Evolutionary conservation across 1,140 invertebrate species (phyloP).

Genomic region (Hyles euphorbiae): DNA sequence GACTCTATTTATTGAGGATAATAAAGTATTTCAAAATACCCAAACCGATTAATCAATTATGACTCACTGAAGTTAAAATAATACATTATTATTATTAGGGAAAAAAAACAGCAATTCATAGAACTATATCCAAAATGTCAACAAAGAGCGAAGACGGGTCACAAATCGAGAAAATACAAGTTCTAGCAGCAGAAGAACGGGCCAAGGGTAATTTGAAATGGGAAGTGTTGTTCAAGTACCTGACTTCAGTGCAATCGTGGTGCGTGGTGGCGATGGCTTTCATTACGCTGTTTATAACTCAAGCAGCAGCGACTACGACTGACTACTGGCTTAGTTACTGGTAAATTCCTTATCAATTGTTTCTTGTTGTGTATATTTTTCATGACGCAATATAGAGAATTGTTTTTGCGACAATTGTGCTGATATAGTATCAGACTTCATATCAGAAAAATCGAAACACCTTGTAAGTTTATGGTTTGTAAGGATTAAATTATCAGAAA

Average conservation of each 20-base stretch:
- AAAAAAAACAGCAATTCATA: conserved; percentile 29
- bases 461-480: conserved; percentile 2
- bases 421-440: too few species aligned
- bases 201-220: conserved; percentile 76
- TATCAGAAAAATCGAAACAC: conserved; percentile 17
- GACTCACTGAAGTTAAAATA: too few species aligned
- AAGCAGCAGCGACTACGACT: conserved; percentile 80
- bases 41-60: too few species aligned
- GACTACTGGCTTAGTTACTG: conserved; percentile 91
- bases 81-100: background rate
- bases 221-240: conserved; percentile 80
- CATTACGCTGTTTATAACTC: conserved; percentile 79
- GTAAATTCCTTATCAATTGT: conserved; percentile 48
- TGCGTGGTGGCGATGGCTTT: conserved; percentile 77
- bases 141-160: conserved; percentile 47
- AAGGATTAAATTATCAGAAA: too few species aligned
- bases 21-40: too few species aligned
- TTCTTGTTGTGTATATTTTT: too few species aligned
- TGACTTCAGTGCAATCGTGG: conserved; percentile 80
- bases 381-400: too few species aligned
- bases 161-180: conserved; percentile 55
- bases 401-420: too few species aligned
- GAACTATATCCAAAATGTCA: conserved; percentile 47
- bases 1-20: too few species aligned
- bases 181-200: conserved; percentile 69